These are phyloP conservation scores for Lomographa bimaculata DNA, from an alignment of 2,888 invertebrate species.

Conservation along the genomic window DNA sequence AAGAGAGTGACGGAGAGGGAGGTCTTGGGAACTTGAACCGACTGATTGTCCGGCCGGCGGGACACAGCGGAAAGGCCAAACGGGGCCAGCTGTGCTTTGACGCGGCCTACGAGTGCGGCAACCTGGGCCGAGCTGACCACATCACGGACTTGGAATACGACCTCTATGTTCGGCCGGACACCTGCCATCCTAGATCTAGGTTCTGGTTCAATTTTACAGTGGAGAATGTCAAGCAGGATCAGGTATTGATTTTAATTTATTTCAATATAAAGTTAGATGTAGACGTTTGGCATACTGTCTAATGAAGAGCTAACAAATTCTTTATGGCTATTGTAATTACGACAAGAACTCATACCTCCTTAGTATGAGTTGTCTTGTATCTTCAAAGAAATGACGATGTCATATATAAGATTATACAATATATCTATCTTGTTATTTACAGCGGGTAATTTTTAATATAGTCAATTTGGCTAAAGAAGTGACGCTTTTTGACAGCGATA, in stretches of 20 bases:
- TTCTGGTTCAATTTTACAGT: constrained; percentile 99
- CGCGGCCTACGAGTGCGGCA: constrained; percentile 98
- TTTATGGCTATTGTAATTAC: too few relatives aligned
- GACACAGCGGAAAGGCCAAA: constrained; percentile 97
- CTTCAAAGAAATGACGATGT: too few relatives aligned
- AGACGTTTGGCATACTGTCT: too few relatives aligned
- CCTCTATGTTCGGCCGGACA: constrained; percentile 97
- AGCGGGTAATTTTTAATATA: constrained; percentile 98
- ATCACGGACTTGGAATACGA: constrained; percentile 98
- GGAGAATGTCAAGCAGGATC: constrained; percentile 96
- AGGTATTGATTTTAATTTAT: constrained; percentile 68
- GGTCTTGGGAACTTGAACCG: constrained; percentile 96
- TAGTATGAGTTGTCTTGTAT: too few relatives aligned
- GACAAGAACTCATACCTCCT: too few relatives aligned
- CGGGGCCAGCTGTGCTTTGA: constrained; percentile 98
- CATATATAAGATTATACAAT: too few relatives aligned
- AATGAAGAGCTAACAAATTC: too few relatives aligned
- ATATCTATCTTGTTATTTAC: too few relatives aligned
- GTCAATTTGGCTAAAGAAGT: constrained; percentile 97
- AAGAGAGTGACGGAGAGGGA: constrained; percentile 96
- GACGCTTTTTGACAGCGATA: constrained; percentile 93
- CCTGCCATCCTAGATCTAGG: constrained; percentile 95
- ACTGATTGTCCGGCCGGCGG: constrained; percentile 93
- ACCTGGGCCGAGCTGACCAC: constrained; percentile 97
- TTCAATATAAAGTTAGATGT: constrained; percentile 47